Evolutionary conservation across 2,797 vertebrate species (phyloP), one percentile per base, ranked within the genome.

Genomic region (Pagetopsis macropterus): DNA sequence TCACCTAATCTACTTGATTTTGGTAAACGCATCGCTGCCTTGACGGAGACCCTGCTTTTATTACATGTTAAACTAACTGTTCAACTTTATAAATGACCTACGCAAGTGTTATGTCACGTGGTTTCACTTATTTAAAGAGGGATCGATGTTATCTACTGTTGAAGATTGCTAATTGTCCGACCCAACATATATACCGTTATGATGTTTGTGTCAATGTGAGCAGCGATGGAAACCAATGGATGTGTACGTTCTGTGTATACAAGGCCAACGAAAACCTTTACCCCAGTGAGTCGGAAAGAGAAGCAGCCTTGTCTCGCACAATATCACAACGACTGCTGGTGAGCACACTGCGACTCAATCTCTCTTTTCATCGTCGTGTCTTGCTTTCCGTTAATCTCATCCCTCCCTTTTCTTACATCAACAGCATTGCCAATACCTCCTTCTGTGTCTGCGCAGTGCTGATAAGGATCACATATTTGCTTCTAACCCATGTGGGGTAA

Each of bases 241-340:
- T 80, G 19, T 95, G 94, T 55, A 94, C 93, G 0, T 92, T 91
- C 69, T 95, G 94, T 23, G 23, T 91, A 15, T 88, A 82, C 27
- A 68, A 11, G 43, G 15, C 3, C 12, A 57, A 2, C 23, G 55
- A 63, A 3, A 0, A 0, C 12, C 41, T 8, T 10, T 72, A 68
- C 41, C 0, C 45, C 60, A 3, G 2, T 78, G 43, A 4, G 27
- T 27, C 48, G 63, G 67, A 76, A 6, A 54, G 57, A 14, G 13
- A 82, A 14, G 33, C 0, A 14, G 83, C 58, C 16, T 19, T 89
- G 69, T 70, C 74, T 1, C 21, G 2, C 1, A 27, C 17, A 2
- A 81, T 90, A 49, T 86, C 81, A 4, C 16, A 50, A 17, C 64
- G 81, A 81, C 40, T 74, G 62, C 45, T 88, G 89, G 93, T 94